A percentile compares a stretch with the other conserved stretches of the same genome.
phyloP scores from a whole-genome alignment of 2,113 vertebrate genomes.

The Daubentonia madagascariensis region DNA sequence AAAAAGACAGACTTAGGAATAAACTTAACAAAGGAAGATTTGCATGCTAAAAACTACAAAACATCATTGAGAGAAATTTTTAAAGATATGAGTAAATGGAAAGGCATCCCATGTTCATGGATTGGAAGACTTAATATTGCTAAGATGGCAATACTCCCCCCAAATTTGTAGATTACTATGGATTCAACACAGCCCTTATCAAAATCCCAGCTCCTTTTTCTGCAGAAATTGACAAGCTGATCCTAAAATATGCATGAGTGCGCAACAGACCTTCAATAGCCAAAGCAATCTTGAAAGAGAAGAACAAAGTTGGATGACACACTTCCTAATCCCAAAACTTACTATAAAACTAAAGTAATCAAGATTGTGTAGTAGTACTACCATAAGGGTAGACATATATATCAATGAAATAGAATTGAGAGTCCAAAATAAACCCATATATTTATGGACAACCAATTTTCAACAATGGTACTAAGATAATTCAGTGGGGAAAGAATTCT shows the following conservation, averaged over 20 bases:
- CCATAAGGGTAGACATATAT: neutral
- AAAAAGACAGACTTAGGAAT: neutral
- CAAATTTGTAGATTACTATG: neutral
- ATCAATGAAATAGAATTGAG: neutral
- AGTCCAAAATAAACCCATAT: neutral
- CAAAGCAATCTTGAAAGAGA: neutral
- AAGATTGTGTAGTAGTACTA: neutral
- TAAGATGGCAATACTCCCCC: neutral
- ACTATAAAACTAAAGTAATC: neutral
- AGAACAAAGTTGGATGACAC: neutral
- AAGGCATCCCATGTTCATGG: neutral
- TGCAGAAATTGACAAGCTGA: neutral
- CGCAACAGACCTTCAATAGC: neutral
- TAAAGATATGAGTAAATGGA: neutral
- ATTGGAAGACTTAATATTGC: neutral
- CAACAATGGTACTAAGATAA: neutral
- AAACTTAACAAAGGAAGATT: neutral
- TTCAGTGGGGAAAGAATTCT: neutral
- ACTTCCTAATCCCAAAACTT: neutral
- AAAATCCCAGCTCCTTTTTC: neutral
- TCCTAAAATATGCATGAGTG: neutral
- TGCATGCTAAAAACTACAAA: neutral
- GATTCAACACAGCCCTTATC: neutral
- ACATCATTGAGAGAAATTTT: neutral
- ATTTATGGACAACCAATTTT: neutral